These are phyloP conservation scores for Eristalis tenax DNA, from an alignment of 2,888 invertebrate genomes.

Conservation along the genomic window DNA sequence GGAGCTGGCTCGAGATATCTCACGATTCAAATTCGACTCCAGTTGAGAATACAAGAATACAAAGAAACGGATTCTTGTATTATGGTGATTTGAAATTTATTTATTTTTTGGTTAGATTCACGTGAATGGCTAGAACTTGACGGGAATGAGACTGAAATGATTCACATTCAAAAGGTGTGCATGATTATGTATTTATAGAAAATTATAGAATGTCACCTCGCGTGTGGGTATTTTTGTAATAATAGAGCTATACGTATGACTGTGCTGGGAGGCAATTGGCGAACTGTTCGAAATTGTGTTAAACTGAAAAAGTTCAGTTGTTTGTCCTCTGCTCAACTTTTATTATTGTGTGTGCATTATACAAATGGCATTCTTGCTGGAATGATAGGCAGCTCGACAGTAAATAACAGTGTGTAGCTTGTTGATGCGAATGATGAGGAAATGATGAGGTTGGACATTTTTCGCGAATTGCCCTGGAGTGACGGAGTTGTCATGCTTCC, in stretches of 20 bases:
- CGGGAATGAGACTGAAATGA: conserved; percentile 1
- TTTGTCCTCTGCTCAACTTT: too few species aligned
- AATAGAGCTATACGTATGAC: neutral
- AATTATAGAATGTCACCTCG: neutral
- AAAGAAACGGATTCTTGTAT: conserved; percentile 14
- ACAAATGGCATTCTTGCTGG: too few species aligned
- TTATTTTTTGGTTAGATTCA: conserved; percentile 12
- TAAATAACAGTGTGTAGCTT: too few species aligned
- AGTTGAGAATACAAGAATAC: conserved; percentile 4
- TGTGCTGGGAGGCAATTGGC: neutral
- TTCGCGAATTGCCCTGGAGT: too few species aligned
- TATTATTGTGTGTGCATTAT: too few species aligned
- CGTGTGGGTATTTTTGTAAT: neutral
- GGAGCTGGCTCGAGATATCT: conserved; percentile 39
- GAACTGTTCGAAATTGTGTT: too few species aligned
- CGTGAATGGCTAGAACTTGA: conserved; percentile 26
- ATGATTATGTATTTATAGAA: neutral
- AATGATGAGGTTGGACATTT: too few species aligned
- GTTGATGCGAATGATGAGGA: too few species aligned
- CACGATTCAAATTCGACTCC: conserved; percentile 22
- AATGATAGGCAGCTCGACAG: too few species aligned
- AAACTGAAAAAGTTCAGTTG: too few species aligned
- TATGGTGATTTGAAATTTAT: neutral
- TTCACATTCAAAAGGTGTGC: conserved; percentile 2
- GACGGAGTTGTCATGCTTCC: too few species aligned